Evolutionary conservation across 2,888 invertebrate species (phyloP).

Genomic region (Eupsilia transversa): DNA sequence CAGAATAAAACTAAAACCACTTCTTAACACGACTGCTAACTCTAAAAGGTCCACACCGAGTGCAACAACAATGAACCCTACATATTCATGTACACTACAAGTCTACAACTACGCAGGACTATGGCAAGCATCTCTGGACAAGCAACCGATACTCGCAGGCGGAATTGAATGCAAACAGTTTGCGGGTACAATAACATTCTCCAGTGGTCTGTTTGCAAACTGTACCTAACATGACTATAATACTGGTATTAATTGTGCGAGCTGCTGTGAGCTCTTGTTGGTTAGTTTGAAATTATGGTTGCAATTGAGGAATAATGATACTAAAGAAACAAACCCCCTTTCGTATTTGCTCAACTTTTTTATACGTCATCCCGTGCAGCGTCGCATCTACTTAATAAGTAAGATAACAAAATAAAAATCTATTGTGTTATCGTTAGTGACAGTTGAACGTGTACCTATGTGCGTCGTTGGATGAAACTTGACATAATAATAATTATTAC

Average conservation of each 20-base stretch:
- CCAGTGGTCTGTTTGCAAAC: conserved; percentile 63
- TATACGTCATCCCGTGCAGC: no score
- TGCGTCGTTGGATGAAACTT: background rate
- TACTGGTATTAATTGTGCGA: conserved; percentile 49
- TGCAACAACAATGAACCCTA: conserved; percentile 36
- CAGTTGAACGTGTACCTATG: no score
- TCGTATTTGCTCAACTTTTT: no score
- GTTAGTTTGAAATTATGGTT: conserved; percentile 1
- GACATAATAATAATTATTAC: background rate
- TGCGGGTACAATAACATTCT: conserved; percentile 78
- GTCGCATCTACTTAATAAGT: no score
- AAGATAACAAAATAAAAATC: no score
- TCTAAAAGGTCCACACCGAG: conserved; percentile 33
- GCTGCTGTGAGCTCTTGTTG: conserved; percentile 15
- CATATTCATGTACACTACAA: conserved; percentile 23
- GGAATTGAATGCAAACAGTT: conserved; percentile 77
- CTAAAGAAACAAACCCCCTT: no score
- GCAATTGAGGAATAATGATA: background rate
- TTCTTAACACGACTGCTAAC: conserved; percentile 25
- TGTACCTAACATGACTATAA: conserved; percentile 35
- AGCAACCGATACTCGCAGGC: conserved; percentile 65
- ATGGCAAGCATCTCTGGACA: conserved; percentile 41
- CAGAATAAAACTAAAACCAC: conserved; percentile 16
- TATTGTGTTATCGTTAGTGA: no score
- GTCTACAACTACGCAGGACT: conserved; percentile 29